Evolutionary conservation across 2,888 invertebrate genomes (phyloP), one percentile per base, ranked within the genome.

Genomic region (Shargacucullia verbasci): DNA sequence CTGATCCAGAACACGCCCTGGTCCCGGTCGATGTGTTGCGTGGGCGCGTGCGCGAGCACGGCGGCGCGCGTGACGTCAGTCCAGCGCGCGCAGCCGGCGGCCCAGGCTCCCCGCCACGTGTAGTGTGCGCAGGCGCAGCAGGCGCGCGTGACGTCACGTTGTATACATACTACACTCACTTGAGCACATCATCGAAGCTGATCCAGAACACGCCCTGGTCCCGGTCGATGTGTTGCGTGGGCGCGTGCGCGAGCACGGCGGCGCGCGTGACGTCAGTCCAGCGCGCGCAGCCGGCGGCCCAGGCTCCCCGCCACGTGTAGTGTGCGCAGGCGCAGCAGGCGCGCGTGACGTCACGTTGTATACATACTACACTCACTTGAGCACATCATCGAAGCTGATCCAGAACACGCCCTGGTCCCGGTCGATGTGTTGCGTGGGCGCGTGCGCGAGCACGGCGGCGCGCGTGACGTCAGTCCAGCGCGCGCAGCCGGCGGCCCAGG

Each of bases 1-100:
- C 98, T 98, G 87, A 99, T 99, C 99, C 99, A 99, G 91, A 99
- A 99, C 4, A 99, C 98, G 8, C 99, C 99, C 79, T 99, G 94
- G 61, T 94, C 92, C 0, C 87, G 41, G 55, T 92, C 90, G 5
- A 62, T 56, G 64, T 79, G 81, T 1, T 62, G 71, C 52, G 69
- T 64, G 37, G 68, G 54, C 91, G 83, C 25, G 4, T 20, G 20
- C 0, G 81, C 70, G 31, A 86, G 76, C 0, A 86, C 83, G 2
- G 82, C 20, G 20, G 20, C 20, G 20, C 20, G 20, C 20, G 20
- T 20, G 20, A 20, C 20, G 20, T 20, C 20, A 20, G 20, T 20
- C 20, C 20, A 20, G 20, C 20, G 20, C 20, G 20, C 20, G 20
- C 20, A 20, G 20, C 20, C 20, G 20, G 20, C 20, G 20, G 20